These are phyloP conservation scores for Cyrtodaria siliqua DNA, from an alignment of 2,888 invertebrate species.

Conservation along the genomic window DNA sequence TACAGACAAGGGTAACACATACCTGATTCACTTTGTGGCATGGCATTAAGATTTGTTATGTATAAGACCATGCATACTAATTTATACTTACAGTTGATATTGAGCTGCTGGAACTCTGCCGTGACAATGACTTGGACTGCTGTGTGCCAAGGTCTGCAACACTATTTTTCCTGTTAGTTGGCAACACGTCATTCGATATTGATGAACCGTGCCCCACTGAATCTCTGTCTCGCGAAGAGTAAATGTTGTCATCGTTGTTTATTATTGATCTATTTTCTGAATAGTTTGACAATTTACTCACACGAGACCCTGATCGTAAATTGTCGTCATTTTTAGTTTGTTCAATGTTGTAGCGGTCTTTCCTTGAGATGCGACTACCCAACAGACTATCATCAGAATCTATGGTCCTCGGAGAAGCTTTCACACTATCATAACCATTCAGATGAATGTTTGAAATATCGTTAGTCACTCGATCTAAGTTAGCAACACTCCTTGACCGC, in stretches of 20 bases:
- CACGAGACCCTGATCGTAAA: slow-evolving; percentile 50
- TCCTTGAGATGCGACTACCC: slow-evolving; percentile 50
- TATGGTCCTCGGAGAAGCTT: slow-evolving; percentile 45
- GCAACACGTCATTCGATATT: slow-evolving; percentile 45
- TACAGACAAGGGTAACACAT: too few relatives aligned
- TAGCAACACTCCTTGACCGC: slow-evolving; percentile 67
- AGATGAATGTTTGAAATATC: slow-evolving; percentile 46
- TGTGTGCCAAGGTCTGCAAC: slow-evolving; percentile 23
- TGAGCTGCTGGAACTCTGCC: slow-evolving; percentile 72
- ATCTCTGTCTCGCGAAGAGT: slow-evolving; percentile 45
- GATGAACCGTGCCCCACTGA: slow-evolving; percentile 30
- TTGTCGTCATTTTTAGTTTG: slow-evolving; percentile 42
- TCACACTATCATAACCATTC: slow-evolving; percentile 53
- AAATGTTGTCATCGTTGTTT: slow-evolving; percentile 43
- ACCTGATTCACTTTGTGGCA: too few relatives aligned
- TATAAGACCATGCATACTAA: too few relatives aligned
- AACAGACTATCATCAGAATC: slow-evolving; percentile 51
- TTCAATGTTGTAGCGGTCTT: slow-evolving; percentile 52
- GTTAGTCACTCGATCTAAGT: slow-evolving; percentile 40
- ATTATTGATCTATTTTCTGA: slow-evolving; percentile 22
- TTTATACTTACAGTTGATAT: slow-evolving; percentile 70
- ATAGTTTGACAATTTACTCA: slow-evolving; percentile 48
- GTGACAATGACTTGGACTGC: slow-evolving; percentile 61
- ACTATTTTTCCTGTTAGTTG: slow-evolving; percentile 37
- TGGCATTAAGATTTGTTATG: too few relatives aligned